phyloP scores from a whole-genome alignment of 1,140 invertebrate genomes.

The Hylaeus volcanicus region DNA sequence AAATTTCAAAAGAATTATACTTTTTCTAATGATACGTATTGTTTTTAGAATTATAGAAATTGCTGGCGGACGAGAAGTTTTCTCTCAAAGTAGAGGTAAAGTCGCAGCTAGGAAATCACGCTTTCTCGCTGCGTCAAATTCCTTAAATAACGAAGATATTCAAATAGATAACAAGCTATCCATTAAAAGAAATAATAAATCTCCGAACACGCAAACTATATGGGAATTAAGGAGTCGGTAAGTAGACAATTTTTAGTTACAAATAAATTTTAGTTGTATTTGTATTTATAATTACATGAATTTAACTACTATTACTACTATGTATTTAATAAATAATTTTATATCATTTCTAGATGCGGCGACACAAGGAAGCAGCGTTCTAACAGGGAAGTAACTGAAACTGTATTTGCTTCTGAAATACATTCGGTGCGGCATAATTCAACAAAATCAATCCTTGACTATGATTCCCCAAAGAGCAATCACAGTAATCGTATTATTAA shows the following conservation, averaged over 20 bases:
- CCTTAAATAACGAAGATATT: conserved; percentile 78
- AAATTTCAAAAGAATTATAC: not conserved
- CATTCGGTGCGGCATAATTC: conserved; percentile 82
- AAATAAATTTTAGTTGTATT: not conserved
- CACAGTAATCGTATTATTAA: conserved; percentile 75
- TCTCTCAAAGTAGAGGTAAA: conserved; percentile 91
- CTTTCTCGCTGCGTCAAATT: conserved; percentile 83
- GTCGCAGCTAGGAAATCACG: conserved; percentile 86
- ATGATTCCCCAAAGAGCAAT: conserved; percentile 78
- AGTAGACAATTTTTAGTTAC: conserved; percentile 33
- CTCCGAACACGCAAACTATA: conserved; percentile 82
- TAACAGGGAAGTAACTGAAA: conserved; percentile 83
- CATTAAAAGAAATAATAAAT: conserved; percentile 82
- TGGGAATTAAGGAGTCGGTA: conserved; percentile 84
- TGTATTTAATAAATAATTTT: conserved; percentile 40
- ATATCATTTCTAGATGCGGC: conserved; percentile 73
- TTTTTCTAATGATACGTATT: conserved; percentile 2
- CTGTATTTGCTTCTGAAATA: conserved; percentile 84
- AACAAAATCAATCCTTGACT: conserved; percentile 76
- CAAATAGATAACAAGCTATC: conserved; percentile 80
- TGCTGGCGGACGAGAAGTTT: conserved; percentile 91
- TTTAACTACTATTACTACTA: not conserved
- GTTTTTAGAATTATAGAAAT: conserved; percentile 91
- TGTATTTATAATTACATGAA: not conserved
- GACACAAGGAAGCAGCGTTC: conserved; percentile 81